Evolutionary conservation across 2,113 vertebrate genomes (phyloP).

Genomic region (Bagarius yarrelli): DNA sequence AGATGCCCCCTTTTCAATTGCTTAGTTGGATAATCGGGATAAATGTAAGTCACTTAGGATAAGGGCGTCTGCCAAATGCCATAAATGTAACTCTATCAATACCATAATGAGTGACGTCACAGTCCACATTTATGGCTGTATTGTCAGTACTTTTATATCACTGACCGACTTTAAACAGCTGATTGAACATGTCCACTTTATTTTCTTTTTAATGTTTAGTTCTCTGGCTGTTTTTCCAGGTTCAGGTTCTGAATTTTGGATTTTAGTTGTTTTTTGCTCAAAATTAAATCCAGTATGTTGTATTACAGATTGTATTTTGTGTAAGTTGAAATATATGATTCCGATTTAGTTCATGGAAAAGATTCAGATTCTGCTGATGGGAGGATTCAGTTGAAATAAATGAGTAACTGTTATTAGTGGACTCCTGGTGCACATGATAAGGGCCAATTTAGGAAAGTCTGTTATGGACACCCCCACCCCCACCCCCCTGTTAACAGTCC

Average conservation of each 20-base stretch:
- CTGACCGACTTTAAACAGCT: not conserved
- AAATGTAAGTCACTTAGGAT: too few relatives aligned
- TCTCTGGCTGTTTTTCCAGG: not conserved
- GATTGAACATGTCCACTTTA: not conserved
- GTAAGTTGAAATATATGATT: too few relatives aligned
- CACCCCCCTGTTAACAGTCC: not conserved
- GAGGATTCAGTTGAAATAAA: too few relatives aligned
- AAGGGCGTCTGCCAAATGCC: too few relatives aligned
- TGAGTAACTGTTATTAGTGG: not conserved
- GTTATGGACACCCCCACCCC: not conserved
- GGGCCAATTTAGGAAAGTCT: not conserved
- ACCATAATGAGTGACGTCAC: not conserved
- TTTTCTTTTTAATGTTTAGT: not conserved
- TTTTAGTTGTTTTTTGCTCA: not conserved
- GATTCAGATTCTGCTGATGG: too few relatives aligned
- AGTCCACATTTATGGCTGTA: not conserved
- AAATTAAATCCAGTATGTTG: not conserved
- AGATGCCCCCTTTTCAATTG: too few relatives aligned
- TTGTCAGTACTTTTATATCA: not conserved
- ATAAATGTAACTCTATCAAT: not conserved
- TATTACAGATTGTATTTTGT: too few relatives aligned
- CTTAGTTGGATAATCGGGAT: too few relatives aligned
- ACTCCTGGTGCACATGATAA: not conserved
- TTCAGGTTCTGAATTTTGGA: not conserved
- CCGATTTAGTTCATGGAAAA: too few relatives aligned